Evolutionary conservation across 2,797 vertebrate genomes (phyloP), one percentile per base, ranked within the genome.

Genomic region (Molossus molossus): DNA sequence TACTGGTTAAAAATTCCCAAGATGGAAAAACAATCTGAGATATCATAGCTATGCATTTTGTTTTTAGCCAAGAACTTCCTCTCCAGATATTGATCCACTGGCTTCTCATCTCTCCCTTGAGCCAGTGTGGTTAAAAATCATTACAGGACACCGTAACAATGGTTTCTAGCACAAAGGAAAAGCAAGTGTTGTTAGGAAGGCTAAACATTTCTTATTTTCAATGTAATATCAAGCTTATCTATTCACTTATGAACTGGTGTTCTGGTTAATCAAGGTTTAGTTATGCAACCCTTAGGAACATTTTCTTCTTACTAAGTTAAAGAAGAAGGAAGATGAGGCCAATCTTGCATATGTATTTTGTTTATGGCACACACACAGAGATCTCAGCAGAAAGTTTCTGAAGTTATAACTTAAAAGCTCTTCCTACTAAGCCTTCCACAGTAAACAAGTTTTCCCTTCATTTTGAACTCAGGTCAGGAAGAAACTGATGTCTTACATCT

Each of bases 31-130:
- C 67, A 96, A 91, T 90, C 67, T 0, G 4, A 64, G 84, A 45
- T 82, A 91, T 72, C 91, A 76, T 13, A 92, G 84, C 80, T 79
- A 72, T 70, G 92, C 76, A 88, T 90, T 97, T 96, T 81, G 96
- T 91, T 96, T 96, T 96, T 89, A 92, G 50, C 62, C 91, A 89
- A 85, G 92, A 85, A 62, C 94, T 97, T 97, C 91, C 93, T 95
- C 69, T 93, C 83, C 87, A 96, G 77, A 96, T 96, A 97, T 88
- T 86, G 93, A 97, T 96, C 80, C 62, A 60, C 27, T 86, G 76
- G n/a, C 58, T 96, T 64, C 67, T 81, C 62, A 65, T 85, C 72
- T 93, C 27, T 91, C 94, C 87, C 65, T 7, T 1, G 29, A 96
- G 96, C 84, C 79, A 53, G 50, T 48, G 18, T 13, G 65, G 53